Evolutionary conservation across 2,113 vertebrate genomes (phyloP), one percentile per base, ranked within the genome.

Genomic region (Aramus guarauna): DNA sequence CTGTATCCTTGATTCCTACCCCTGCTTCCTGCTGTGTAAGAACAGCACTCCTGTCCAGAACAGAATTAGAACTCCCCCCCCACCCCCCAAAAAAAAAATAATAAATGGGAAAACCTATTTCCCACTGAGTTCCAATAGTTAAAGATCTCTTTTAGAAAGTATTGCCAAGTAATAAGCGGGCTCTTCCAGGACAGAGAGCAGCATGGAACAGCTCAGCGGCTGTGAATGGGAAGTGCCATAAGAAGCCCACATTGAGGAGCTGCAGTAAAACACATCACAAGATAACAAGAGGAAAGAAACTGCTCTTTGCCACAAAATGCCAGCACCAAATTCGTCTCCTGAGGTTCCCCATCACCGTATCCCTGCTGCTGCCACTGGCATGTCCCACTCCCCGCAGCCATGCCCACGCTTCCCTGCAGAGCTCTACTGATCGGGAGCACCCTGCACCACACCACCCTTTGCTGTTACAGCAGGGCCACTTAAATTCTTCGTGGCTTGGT

Each of bases 101-200:
- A 45, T 26, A 50, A 5, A 52, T 0, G 0, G 8, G 3, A 4
- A 16, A 74, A 78, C 5, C 2, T 58, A 10, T 50, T 9, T 85
- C 50, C 9, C 58, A 76, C 5, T 4, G 13, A 63, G 87, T 78
- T 80, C 29, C 56, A 41, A 3, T 10, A 62, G 41, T 41, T 91
- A 39, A 36, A 55, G 32, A 56, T 52, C 30, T 81, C 22, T 86
- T 58, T 59, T 21, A 67, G 30, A 71, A 77, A 78, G 34, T 72
- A 39, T 52, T 91, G 30, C 15, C 5, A 2, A 77, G 39, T 23
- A 45, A 27, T 21, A 68, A 52, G 16, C 2, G 0, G 53, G 14
- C 1, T 69, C 18, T 66, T n/a, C 48, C 11, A 86, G 55, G 59
- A 80, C 22, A 55, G 50, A 83, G 19, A 88, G n/a, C 11, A 69